phyloP scores from a whole-genome alignment of 2,797 vertebrate species.

The Acipenser ruthenus region DNA sequence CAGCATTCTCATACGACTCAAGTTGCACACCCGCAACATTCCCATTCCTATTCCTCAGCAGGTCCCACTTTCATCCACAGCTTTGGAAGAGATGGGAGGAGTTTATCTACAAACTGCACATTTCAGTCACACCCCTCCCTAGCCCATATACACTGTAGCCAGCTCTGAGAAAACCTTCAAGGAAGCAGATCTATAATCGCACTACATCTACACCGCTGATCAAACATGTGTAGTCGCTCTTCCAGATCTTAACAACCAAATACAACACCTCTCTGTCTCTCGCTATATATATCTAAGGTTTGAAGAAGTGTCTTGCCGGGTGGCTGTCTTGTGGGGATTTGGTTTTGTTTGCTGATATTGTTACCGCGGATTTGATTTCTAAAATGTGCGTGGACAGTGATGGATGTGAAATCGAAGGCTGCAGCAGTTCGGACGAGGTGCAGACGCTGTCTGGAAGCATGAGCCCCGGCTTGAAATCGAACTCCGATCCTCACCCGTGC shows the following conservation, averaged over 20 bases:
- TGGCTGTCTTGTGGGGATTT: slow-evolving; percentile 14
- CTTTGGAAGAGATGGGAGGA: slow-evolving; percentile 29
- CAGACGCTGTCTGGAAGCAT: slow-evolving; percentile 86
- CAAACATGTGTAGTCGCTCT: slow-evolving; percentile 47
- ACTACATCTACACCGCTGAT: slow-evolving; percentile 35
- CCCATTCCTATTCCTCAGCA: slow-evolving; percentile 33
- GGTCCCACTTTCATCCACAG: slow-evolving; percentile 28
- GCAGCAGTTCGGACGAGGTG: slow-evolving; percentile 78
- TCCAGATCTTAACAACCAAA: slow-evolving; percentile 25
- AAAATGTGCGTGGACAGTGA: slow-evolving; percentile 93
- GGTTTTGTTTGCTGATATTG: slow-evolving; percentile 3
- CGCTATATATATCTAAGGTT: slow-evolving; percentile 6
- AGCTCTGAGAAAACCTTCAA: slow-evolving; percentile 36
- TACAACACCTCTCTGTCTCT: slow-evolving; percentile 24
- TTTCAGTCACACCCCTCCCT: slow-evolving; percentile 23
- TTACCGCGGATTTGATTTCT: slow-evolving; percentile 32
- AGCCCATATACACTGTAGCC: slow-evolving; percentile 20
- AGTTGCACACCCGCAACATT: slow-evolving; percentile 22
- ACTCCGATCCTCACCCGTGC: slow-evolving; percentile 63
- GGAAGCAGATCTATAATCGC: slow-evolving; percentile 25
- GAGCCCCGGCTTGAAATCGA: slow-evolving; percentile 60
- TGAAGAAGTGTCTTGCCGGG: neutral
- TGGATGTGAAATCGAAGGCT: slow-evolving; percentile 72
- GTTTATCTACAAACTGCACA: slow-evolving; percentile 36
- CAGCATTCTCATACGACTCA: slow-evolving; percentile 12